Conservation (phyloP, 1,140 invertebrate genomes). For the Chrysopa pallens region DNA sequence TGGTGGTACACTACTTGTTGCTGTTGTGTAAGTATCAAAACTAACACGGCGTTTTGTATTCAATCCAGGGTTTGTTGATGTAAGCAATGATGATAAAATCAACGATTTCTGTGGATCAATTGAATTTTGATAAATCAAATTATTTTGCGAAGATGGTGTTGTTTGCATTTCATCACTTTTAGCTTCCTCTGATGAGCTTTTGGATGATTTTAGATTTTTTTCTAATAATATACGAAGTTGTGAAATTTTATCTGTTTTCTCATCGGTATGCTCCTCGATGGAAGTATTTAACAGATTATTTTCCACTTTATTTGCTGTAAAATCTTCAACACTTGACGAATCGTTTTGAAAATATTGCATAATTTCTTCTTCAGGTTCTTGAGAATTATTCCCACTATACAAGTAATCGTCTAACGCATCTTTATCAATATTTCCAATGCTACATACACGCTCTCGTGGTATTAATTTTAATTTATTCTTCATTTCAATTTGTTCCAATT, state of each 20-base stretch:
- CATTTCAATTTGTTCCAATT: conserved; percentile 1
- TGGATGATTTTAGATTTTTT: conserved; percentile 35
- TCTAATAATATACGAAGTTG: conserved; percentile 51
- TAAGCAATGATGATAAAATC: conserved; percentile 16
- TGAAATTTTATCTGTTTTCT: conserved; percentile 44
- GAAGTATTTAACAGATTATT: conserved; percentile 10
- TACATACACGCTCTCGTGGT: conserved; percentile 37
- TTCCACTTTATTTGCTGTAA: conserved; percentile 1
- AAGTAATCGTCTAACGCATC: conserved; percentile 63
- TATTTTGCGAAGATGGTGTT: background rate
- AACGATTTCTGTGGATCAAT: background rate
- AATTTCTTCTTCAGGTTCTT: conserved; percentile 62
- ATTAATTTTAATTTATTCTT: background rate
- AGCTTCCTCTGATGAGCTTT: background rate
- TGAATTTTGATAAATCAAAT: background rate
- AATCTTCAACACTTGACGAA: conserved; percentile 10
- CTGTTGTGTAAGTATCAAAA: conserved; percentile 31
- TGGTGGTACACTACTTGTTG: conserved; percentile 23
- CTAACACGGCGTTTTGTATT: conserved; percentile 33
- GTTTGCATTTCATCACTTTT: background rate
- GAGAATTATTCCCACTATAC: conserved; percentile 51
- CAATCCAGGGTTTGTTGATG: conserved; percentile 13
- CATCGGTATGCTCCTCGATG: conserved; percentile 22
- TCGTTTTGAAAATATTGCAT: conserved; percentile 56
- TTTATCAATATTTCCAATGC: conserved; percentile 52